Evolutionary conservation across 1,140 invertebrate genomes (phyloP).

Genomic region (Orius insidiosus): DNA sequence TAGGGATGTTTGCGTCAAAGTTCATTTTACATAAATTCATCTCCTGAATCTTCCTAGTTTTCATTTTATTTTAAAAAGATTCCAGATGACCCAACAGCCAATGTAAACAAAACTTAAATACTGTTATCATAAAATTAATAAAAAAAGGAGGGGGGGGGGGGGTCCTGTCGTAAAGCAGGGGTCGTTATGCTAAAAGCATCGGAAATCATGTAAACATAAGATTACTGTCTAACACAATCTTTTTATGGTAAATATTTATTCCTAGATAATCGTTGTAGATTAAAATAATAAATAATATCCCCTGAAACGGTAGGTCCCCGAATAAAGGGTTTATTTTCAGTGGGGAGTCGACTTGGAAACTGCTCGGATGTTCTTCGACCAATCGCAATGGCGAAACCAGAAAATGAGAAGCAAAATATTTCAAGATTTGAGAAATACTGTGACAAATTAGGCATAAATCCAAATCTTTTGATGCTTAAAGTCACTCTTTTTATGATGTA

Average conservation of each 20-base stretch:
- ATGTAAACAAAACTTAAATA: too few relatives aligned
- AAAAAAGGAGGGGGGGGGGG: too few relatives aligned
- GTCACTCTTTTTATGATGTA: slow-evolving; percentile 62
- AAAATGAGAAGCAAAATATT: slow-evolving; percentile 7
- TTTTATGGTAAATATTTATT: slow-evolving; percentile 13
- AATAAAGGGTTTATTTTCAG: background rate
- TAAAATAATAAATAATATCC: slow-evolving; percentile 11
- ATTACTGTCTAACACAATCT: slow-evolving; percentile 12
- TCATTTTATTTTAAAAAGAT: background rate
- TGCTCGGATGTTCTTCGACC: background rate
- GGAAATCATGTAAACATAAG: slow-evolving; percentile 14
- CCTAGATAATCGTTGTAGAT: slow-evolving; percentile 12
- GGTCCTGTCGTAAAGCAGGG: too few relatives aligned
- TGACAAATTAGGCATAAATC: slow-evolving; percentile 35
- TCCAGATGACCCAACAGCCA: too few relatives aligned
- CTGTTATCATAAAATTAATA: too few relatives aligned
- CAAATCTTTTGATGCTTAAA: slow-evolving; percentile 58
- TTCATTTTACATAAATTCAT: too few relatives aligned
- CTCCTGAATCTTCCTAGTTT: too few relatives aligned
- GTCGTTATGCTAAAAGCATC: slow-evolving; percentile 10
- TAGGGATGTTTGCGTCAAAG: too few relatives aligned
- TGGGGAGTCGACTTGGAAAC: too few relatives aligned
- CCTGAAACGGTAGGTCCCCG: background rate
- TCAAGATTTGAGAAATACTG: slow-evolving; percentile 20
- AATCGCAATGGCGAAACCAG: slow-evolving; percentile 6